These are phyloP conservation scores for Palythoa caribaeorum DNA, from an alignment of 92 coral and sea anemone genomes.

Conservation along the genomic window DNA sequence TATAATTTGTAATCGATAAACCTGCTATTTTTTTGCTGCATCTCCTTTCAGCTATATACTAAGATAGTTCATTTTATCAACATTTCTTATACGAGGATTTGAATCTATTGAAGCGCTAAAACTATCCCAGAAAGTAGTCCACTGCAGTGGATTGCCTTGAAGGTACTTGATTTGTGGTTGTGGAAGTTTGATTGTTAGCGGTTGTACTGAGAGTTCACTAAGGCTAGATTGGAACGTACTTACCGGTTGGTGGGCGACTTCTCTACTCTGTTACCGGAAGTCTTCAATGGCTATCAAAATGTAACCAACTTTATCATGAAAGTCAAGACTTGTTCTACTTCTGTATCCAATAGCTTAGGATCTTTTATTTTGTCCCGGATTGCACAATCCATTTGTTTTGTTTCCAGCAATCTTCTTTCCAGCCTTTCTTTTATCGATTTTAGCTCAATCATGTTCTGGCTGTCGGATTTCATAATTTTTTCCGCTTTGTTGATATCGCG, in stretches of 20 bases:
- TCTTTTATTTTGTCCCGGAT: not conserved
- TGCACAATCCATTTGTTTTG: slow-evolving; percentile 2
- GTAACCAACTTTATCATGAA: not conserved
- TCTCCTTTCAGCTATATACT: not conserved
- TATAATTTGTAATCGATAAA: not conserved
- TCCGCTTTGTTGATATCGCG: not conserved
- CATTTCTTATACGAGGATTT: slow-evolving; percentile 42
- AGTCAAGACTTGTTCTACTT: not conserved
- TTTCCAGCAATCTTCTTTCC: not conserved
- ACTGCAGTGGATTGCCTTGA: not conserved
- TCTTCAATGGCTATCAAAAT: slow-evolving; percentile 12
- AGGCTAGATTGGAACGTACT: not conserved
- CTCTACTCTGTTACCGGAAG: not conserved
- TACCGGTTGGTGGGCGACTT: not conserved
- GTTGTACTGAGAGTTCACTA: not conserved
- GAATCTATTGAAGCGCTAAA: slow-evolving; percentile 47
- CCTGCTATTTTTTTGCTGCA: not conserved
- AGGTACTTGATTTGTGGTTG: not conserved
- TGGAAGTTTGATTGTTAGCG: not conserved
- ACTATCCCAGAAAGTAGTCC: slow-evolving; percentile 43
- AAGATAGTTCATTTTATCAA: slow-evolving; percentile 14
- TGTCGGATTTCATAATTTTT: not conserved
- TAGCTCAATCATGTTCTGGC: not conserved
- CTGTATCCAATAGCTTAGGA: not conserved
- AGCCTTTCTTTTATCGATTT: not conserved